Evolutionary conservation across 2,113 vertebrate genomes (phyloP).

Genomic region (Esox niger): DNA sequence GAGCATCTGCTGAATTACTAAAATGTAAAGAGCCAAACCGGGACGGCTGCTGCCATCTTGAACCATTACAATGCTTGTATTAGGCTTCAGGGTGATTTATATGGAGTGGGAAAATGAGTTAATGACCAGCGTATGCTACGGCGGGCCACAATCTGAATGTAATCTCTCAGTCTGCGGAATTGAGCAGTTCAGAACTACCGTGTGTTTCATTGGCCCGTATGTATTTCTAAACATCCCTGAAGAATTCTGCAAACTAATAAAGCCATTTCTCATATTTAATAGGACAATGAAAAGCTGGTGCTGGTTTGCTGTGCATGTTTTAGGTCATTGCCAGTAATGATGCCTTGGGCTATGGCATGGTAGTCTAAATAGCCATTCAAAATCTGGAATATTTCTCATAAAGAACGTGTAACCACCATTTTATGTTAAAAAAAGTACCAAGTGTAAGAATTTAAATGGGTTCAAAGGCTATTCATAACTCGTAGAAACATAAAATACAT

Average conservation of each 20-base stretch:
- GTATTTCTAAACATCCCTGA: not conserved
- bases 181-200: not conserved
- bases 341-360: not conserved
- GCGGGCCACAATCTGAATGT: too few relatives aligned
- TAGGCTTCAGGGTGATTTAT: too few relatives aligned
- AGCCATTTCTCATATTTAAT: not conserved
- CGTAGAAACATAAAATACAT: not conserved
- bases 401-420: not conserved
- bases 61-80: too few relatives aligned
- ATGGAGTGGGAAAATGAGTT: not conserved
- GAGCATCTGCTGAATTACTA: too few relatives aligned
- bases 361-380: not conserved
- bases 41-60: too few relatives aligned
- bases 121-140: not conserved
- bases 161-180: not conserved
- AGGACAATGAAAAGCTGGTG: conserved; percentile 5
- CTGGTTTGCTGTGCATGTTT: conserved; percentile 1
- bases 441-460: not conserved
- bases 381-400: not conserved
- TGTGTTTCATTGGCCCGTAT: not conserved
- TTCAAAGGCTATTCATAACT: not conserved
- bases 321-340: not conserved
- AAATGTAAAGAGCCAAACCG: too few relatives aligned
- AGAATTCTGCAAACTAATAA: not conserved
- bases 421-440: not conserved